These are phyloP conservation scores for Prunella strophiata DNA, from an alignment of 2,797 vertebrate species.

Conservation along the genomic window DNA sequence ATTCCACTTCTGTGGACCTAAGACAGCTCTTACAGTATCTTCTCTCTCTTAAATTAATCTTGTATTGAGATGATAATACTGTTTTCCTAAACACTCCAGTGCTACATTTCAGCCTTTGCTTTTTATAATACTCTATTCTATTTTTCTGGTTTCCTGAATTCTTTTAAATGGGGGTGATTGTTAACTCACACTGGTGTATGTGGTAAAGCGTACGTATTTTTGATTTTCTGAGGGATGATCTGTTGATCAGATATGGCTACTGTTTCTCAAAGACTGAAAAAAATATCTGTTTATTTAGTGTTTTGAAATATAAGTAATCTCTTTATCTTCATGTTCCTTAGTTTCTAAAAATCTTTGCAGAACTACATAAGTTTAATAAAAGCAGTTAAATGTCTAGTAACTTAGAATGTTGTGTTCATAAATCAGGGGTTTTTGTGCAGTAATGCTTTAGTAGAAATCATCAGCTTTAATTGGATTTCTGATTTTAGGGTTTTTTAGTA, in stretches of 20 bases:
- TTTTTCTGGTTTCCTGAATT: neutral
- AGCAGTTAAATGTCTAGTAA: neutral
- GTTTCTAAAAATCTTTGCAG: neutral
- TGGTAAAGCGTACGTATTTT: neutral
- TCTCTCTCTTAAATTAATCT: neutral
- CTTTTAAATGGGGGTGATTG: neutral
- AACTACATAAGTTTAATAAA: neutral
- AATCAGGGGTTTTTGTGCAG: accelerated
- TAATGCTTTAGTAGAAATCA: neutral
- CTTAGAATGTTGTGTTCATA: neutral
- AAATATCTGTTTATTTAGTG: neutral
- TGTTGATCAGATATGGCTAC: neutral
- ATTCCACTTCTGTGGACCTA: neutral
- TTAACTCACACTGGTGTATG: neutral
- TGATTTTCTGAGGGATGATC: neutral
- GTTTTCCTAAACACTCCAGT: neutral
- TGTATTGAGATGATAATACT: neutral
- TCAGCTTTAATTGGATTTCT: neutral
- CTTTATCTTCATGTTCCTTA: neutral
- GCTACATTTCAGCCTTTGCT: neutral
- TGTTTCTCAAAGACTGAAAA: neutral
- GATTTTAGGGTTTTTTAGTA: neutral
- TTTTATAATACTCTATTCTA: neutral
- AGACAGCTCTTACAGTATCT: neutral
- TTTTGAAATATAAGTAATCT: neutral